phyloP scores from a whole-genome alignment of 2,888 invertebrate species.

The Drosophila gaucha region DNA sequence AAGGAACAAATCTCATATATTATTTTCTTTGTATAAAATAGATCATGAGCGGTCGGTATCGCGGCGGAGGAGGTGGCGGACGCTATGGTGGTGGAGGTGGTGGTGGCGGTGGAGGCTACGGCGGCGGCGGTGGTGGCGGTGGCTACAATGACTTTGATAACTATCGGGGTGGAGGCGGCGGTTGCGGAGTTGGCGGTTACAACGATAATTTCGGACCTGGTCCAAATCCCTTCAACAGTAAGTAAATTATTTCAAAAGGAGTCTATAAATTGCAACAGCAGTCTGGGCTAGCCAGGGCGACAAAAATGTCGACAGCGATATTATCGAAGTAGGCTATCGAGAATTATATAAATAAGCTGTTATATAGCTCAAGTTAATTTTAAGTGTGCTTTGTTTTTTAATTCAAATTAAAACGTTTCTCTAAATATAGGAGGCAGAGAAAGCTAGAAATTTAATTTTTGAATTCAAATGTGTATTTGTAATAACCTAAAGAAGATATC shows the following conservation, averaged over 20 bases:
- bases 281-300: not conserved
- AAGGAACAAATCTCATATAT: conserved; percentile 1
- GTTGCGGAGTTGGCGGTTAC: conserved; percentile 56
- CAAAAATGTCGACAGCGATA: not conserved
- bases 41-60: conserved; percentile 80
- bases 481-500: too few relatives aligned
- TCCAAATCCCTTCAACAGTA: conserved; percentile 76
- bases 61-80: conserved; percentile 64
- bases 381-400: not conserved
- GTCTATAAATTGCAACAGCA: not conserved
- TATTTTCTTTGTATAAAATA: conserved; percentile 27
- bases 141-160: conserved; percentile 68
- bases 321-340: not conserved
- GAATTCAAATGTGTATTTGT: too few relatives aligned
- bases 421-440: too few relatives aligned
- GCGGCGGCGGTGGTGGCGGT: conserved; percentile 57
- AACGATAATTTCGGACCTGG: conserved; percentile 71
- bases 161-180: conserved; percentile 53
- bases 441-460: too few relatives aligned
- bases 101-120: conserved; percentile 66
- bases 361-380: not conserved
- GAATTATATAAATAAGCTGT: conserved; percentile 2
- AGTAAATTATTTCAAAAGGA: conserved; percentile 39
- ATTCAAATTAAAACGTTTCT: too few relatives aligned
- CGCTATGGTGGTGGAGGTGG: conserved; percentile 62